Percentiles rank a stretch among this genome's conserved stretches.
These are phyloP conservation scores for Lasioglossum baleicum DNA, from an alignment of 1,140 invertebrate species.

Conservation along the genomic window DNA sequence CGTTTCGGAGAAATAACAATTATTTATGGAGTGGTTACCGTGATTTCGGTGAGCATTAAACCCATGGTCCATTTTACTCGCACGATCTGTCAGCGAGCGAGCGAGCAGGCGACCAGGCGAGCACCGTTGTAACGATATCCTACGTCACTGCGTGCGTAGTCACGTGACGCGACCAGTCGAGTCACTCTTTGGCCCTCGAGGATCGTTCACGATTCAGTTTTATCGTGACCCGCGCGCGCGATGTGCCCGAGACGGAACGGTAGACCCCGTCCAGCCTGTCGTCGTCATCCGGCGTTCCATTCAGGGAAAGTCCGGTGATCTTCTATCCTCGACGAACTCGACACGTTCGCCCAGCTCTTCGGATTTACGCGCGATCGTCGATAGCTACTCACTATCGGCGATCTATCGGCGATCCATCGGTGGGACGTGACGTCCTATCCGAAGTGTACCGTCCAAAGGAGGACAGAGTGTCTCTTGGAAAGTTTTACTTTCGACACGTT, in stretches of 20 bases:
- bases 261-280: background rate
- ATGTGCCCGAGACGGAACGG: background rate
- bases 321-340: background rate
- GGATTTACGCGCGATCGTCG: too few species aligned
- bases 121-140: conserved; percentile 21
- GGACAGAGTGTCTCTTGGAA: background rate
- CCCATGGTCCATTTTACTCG: conserved; percentile 9
- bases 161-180: conserved; percentile 59
- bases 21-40: too few species aligned
- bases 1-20: too few species aligned
- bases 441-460: conserved; percentile 1
- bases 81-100: conserved; percentile 25
- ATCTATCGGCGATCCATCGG: background rate
- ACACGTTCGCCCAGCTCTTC: too few species aligned
- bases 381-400: background rate
- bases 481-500: conserved; percentile 5
- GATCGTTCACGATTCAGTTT: conserved; percentile 61
- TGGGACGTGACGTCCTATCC: background rate
- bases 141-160: conserved; percentile 56
- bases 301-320: conserved; percentile 8
- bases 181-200: conserved; percentile 63
- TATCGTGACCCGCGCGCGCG: conserved; percentile 43
- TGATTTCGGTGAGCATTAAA: conserved; percentile 1
- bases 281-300: background rate
- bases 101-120: too few species aligned